Evolutionary conservation across 2,888 invertebrate species (phyloP).

Genomic region (Baronia brevicornis): DNA sequence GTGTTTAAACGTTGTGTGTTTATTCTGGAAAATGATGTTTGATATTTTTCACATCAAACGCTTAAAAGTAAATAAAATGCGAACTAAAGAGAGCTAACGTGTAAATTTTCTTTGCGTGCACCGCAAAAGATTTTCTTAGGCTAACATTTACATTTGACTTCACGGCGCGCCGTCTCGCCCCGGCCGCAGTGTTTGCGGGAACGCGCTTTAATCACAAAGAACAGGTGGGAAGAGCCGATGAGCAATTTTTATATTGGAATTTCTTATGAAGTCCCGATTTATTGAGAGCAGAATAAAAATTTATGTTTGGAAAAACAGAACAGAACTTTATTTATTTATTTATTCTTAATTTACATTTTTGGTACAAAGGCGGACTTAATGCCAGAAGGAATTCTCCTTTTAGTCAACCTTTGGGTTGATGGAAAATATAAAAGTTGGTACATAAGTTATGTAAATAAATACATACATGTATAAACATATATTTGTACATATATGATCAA

Average conservation of each 20-base stretch:
- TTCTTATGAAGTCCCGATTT: slow-evolving; percentile 54
- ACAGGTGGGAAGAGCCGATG: slow-evolving; percentile 48
- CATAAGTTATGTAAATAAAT: too few relatives aligned
- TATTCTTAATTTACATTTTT: too few relatives aligned
- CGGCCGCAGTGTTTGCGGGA: slow-evolving; percentile 43
- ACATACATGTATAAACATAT: too few relatives aligned
- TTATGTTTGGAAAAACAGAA: slow-evolving; percentile 27
- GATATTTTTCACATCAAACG: slow-evolving; percentile 24
- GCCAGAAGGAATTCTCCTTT: too few relatives aligned
- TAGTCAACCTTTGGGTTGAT: too few relatives aligned
- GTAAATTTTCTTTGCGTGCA: slow-evolving; percentile 49
- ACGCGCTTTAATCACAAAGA: slow-evolving; percentile 68
- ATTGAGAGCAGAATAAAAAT: slow-evolving; percentile 32
- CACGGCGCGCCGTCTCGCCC: slow-evolving; percentile 31
- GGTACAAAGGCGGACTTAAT: too few relatives aligned
- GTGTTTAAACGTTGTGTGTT: not conserved
- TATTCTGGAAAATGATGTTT: slow-evolving; percentile 24
- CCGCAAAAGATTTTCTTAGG: slow-evolving; percentile 53
- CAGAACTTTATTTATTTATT: too few relatives aligned
- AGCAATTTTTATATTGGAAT: slow-evolving; percentile 66
- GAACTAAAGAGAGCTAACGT: slow-evolving; percentile 35
- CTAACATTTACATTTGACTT: slow-evolving; percentile 64
- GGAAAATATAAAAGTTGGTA: too few relatives aligned
- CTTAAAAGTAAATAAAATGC: slow-evolving; percentile 36
- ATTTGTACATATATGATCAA: too few relatives aligned